phyloP scores from a whole-genome alignment of 2,113 vertebrate genomes.

The Turdus rufiventris region DNA sequence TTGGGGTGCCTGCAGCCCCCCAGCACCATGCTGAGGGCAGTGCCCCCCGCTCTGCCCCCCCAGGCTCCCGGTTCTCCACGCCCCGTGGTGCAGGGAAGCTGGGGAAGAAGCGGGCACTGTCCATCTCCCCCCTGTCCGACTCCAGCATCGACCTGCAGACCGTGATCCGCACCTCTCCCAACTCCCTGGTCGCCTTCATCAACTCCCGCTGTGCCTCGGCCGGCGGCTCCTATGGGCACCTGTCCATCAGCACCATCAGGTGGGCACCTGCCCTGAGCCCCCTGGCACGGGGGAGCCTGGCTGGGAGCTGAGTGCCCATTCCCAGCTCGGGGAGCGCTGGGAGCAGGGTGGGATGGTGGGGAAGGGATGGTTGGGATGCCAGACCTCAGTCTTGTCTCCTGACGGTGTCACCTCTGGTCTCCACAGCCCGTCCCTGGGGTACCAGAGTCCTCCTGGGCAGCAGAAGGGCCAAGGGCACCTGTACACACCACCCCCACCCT shows the following conservation, averaged over 20 bases:
- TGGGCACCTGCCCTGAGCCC: conserved; percentile 19
- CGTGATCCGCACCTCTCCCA: conserved; percentile 94
- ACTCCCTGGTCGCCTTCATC: conserved; percentile 94
- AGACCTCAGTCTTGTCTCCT: background rate
- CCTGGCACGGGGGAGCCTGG: background rate
- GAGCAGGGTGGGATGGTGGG: background rate
- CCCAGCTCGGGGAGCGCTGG: background rate
- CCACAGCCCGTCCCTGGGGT: conserved; percentile 85
- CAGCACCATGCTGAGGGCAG: background rate
- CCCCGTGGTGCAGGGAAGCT: conserved; percentile 87
- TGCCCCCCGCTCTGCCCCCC: background rate
- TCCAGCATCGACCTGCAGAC: conserved; percentile 95
- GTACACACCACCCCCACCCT: conserved; percentile 64
- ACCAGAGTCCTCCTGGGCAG: conserved; percentile 83
- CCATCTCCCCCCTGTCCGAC: conserved; percentile 94
- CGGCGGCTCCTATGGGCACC: conserved; percentile 90
- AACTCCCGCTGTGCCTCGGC: conserved; percentile 89
- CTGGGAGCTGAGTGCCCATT: background rate
- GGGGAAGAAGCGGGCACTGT: conserved; percentile 93
- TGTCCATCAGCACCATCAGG: conserved; percentile 95
- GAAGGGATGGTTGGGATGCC: background rate
- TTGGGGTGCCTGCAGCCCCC: background rate
- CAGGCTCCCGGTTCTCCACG: conserved; percentile 88
- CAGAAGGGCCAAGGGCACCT: conserved; percentile 80
- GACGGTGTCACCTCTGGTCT: background rate